Evolutionary conservation across 1,140 invertebrate genomes (phyloP).

Genomic region (Megathymus violae): DNA sequence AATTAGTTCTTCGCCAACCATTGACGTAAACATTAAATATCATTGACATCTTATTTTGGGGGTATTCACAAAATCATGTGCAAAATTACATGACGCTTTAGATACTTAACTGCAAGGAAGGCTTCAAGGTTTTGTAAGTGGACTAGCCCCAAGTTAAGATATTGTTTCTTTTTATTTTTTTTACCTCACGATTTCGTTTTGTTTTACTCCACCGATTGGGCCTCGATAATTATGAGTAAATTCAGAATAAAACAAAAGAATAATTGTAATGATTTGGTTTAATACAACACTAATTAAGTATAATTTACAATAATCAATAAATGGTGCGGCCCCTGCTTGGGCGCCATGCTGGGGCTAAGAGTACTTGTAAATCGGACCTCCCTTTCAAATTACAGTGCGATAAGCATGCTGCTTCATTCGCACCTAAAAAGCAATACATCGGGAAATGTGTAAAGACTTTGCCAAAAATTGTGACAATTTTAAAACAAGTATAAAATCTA

Average conservation of each 20-base stretch:
- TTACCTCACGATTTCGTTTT: too few species aligned
- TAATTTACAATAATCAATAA: conserved; percentile 81
- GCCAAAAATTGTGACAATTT: conserved; percentile 1
- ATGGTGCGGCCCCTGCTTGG: conserved; percentile 48
- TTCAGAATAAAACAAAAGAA: conserved; percentile 48
- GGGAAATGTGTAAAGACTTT: conserved; percentile 26
- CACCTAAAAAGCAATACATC: conserved; percentile 16
- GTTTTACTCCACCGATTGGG: too few species aligned
- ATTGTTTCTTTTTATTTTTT: too few species aligned
- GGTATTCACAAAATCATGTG: too few species aligned
- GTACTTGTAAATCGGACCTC: conserved; percentile 29
- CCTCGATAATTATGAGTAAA: too few species aligned
- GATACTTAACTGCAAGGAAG: too few species aligned
- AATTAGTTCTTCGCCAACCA: too few species aligned
- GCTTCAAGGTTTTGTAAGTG: too few species aligned
- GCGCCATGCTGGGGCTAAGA: conserved; percentile 41
- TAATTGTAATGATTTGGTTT: conserved; percentile 81
- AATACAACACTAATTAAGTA: conserved; percentile 83
- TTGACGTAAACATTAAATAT: too few species aligned
- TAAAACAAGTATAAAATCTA: conserved; percentile 11
- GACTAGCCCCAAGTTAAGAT: too few species aligned
- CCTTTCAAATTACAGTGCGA: conserved; percentile 29
- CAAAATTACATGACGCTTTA: too few species aligned
- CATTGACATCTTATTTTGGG: too few species aligned
- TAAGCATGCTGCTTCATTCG: conserved; percentile 18